A percentile compares a stretch with the other conserved stretches of the same genome.
phyloP scores from a whole-genome alignment of 1,140 invertebrate species.

The Halyomorpha halys region DNA sequence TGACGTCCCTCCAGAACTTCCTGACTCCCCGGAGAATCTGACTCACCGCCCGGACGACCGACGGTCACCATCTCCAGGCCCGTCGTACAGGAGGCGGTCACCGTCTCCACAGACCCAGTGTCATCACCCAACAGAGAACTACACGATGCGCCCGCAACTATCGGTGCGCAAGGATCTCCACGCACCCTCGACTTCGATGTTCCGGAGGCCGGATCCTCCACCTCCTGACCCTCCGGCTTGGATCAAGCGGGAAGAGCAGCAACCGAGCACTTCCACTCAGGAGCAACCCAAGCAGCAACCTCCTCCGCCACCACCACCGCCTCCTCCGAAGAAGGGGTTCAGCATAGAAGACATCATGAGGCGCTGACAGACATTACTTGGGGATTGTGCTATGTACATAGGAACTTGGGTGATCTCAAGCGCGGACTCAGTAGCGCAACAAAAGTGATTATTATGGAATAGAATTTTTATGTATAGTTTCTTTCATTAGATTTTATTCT shows the following conservation, averaged over 20 bases:
- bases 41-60: slow-evolving; percentile 24
- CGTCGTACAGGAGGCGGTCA: slow-evolving; percentile 25
- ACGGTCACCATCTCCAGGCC: slow-evolving; percentile 22
- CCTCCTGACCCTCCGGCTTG: not conserved
- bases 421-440: not conserved
- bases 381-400: slow-evolving; percentile 8
- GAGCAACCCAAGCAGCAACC: not conserved
- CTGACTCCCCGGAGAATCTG: slow-evolving; percentile 24
- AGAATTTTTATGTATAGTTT: slow-evolving; percentile 14
- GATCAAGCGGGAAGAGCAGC: slow-evolving; percentile 15
- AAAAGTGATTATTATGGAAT: slow-evolving; percentile 3
- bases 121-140: slow-evolving; percentile 27
- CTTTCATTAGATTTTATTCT: slow-evolving; percentile 2
- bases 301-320: slow-evolving; percentile 1
- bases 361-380: not conserved
- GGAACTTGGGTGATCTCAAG: slow-evolving; percentile 11
- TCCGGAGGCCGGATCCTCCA: slow-evolving; percentile 25
- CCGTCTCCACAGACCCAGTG: slow-evolving; percentile 23
- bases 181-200: slow-evolving; percentile 25
- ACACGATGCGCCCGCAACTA: slow-evolving; percentile 29
- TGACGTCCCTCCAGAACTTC: slow-evolving; percentile 55
- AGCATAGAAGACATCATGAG: slow-evolving; percentile 30
- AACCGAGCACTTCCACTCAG: not conserved
- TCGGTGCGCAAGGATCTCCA: slow-evolving; percentile 30
- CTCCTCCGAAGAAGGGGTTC: slow-evolving; percentile 28